Evolutionary conservation across 1,140 invertebrate species (phyloP).

Genomic region (Polypedilum pembai): DNA sequence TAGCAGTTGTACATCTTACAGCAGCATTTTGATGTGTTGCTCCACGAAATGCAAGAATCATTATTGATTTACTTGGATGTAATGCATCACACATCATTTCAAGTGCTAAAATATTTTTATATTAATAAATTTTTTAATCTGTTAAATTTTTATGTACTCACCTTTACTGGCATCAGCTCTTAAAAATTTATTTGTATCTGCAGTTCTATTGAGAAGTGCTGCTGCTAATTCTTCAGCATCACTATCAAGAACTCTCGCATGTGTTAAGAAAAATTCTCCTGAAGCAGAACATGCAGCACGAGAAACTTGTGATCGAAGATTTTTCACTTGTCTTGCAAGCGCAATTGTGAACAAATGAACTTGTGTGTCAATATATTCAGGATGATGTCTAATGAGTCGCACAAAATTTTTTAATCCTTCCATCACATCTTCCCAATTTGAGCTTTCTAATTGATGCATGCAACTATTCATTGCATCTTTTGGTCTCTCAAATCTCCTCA

Average conservation of each 20-base stretch:
- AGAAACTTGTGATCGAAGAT: conserved; percentile 84
- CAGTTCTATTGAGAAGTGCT: conserved; percentile 74
- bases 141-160: background rate
- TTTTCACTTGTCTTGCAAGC: conserved; percentile 70
- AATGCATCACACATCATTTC: conserved; percentile 35
- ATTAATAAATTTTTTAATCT: background rate
- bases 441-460: conserved; percentile 57
- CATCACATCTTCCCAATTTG: conserved; percentile 81
- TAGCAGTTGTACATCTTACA: conserved; percentile 70
- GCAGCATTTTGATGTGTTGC: conserved; percentile 76
- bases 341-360: conserved; percentile 56
- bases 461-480: conserved; percentile 56
- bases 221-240: conserved; percentile 79
- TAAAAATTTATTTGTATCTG: conserved; percentile 88
- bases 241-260: conserved; percentile 67
- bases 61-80: conserved; percentile 40
- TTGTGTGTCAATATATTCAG: conserved; percentile 56
- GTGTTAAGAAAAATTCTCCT: conserved; percentile 64
- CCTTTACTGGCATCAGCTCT: conserved; percentile 66
- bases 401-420: conserved; percentile 66
- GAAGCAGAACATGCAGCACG: conserved; percentile 73
- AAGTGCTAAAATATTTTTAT: conserved; percentile 41
- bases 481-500: conserved; percentile 48
- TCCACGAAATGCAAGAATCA: conserved; percentile 48
- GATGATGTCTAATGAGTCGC: conserved; percentile 62